phyloP scores from a whole-genome alignment of 2,113 vertebrate genomes.

The human region DNA sequence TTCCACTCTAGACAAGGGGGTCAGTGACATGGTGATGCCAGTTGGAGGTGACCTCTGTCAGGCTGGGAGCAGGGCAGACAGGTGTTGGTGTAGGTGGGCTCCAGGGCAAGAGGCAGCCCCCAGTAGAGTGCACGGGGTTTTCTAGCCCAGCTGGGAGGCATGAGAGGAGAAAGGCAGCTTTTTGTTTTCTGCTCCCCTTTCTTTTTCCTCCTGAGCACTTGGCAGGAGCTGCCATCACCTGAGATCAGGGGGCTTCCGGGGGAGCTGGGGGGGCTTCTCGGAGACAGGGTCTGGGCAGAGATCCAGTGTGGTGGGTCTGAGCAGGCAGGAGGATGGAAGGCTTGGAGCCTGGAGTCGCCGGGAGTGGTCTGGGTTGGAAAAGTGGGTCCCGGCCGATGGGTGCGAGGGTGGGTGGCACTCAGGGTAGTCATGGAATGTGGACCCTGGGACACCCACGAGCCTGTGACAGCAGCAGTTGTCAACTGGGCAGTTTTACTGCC shows the following conservation, averaged over 20 bases:
- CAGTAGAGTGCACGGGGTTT: accelerated
- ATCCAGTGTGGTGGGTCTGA: accelerated
- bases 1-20: background rate
- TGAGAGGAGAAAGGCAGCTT: accelerated
- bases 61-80: background rate
- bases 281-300: background rate
- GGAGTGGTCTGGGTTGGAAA: background rate
- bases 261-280: background rate
- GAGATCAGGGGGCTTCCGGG: background rate
- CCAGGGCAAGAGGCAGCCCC: accelerated
- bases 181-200: background rate
- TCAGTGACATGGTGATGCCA: background rate
- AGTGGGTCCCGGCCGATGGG: accelerated
- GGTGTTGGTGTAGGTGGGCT: background rate
- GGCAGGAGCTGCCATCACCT: background rate
- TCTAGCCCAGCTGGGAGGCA: accelerated
- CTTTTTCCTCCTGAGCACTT: background rate
- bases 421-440: accelerated
- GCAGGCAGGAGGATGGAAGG: too few species aligned
- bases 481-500: too few species aligned
- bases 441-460: background rate
- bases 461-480: too few species aligned
- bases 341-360: background rate
- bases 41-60: background rate
- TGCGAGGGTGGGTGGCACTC: background rate